phyloP scores from a whole-genome alignment of 2,797 vertebrate genomes.

The Sebastes miniatus region DNA sequence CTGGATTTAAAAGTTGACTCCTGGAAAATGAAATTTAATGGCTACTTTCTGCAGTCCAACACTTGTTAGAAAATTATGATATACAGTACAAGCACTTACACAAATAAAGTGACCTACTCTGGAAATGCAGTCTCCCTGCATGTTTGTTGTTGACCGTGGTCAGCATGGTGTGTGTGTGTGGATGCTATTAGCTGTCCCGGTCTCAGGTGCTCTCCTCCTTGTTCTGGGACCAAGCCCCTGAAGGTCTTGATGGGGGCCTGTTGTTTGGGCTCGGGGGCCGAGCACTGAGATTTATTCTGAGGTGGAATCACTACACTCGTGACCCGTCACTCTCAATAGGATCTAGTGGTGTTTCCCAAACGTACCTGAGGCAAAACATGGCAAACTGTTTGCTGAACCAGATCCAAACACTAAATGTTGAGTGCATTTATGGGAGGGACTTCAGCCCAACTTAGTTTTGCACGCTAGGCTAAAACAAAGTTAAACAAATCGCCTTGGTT shows the following conservation, averaged over 20 bases:
- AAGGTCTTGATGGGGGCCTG: conserved; percentile 46
- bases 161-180: conserved; percentile 24
- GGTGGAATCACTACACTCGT: conserved; percentile 52
- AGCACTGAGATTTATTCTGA: conserved; percentile 60
- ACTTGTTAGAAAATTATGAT: conserved; percentile 20
- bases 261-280: conserved; percentile 60
- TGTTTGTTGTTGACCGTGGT: conserved; percentile 35
- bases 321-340: conserved; percentile 63
- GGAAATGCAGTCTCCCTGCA: conserved; percentile 18
- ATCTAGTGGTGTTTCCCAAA: conserved; percentile 58
- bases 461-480: not conserved
- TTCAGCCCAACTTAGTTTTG: not conserved
- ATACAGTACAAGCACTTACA: conserved; percentile 34
- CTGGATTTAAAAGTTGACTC: not conserved
- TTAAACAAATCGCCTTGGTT: not conserved
- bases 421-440: conserved; percentile 1
- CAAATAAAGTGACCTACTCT: conserved; percentile 45
- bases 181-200: conserved; percentile 38
- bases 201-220: conserved; percentile 62
- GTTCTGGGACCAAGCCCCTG: conserved; percentile 55
- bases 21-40: not conserved
- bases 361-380: conserved; percentile 52
- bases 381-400: conserved; percentile 52
- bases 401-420: conserved; percentile 31
- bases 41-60: conserved; percentile 2